Base-by-base conservation (phyloP, 2,113 vertebrate genomes). In the Rhizomys pruinosus region DNA sequence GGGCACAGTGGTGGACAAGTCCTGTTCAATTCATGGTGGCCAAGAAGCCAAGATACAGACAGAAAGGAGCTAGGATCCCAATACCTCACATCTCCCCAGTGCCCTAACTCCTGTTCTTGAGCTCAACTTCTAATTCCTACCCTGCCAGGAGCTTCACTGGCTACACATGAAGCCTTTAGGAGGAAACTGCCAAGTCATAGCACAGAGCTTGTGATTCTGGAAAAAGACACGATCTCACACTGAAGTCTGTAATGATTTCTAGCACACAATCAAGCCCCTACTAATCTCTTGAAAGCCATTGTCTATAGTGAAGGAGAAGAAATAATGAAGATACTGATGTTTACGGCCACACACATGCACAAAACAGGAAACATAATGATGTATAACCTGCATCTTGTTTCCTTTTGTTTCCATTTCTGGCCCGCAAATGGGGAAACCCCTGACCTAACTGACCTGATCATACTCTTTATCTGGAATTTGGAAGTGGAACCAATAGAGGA, bases 381-480 rank as follows among this genome's bases (percentile, higher is more conserved):
- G 12, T 59, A 22, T 52, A 63, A 64, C 42, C 44, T 32, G 77
- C 13, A 47, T 22, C 63, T 73, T 92, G 72, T 64, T 95, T 81
- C 20, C 32, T 15, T 66, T 68, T 37, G n/a, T 32, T 68, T 84
- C 47, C 47, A 20, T 12, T 16, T 77, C 29, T 57, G 42, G 19
- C 47, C 32, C 42, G 47, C 22, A 29, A 64, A 34, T 10, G 47
- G 13, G 25, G 34, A 44, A 84, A 22, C 7, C 59, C 37, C 59
- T 68, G 44, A 55, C 61, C 61, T 57, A 93, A 52, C 32, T 61
- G 61, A n/a, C 52, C 57, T 39, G 19, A 16, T 86, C 55, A 76
- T n/a, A 52, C 79, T 91, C 68, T 87, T 12, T 86, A 87, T 92
- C 63, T 90, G 80, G 61, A 79, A 84, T 79, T 68, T 71, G 37